phyloP scores from a whole-genome alignment of 2,113 vertebrate genomes.

The Embiotoca jacksoni region DNA sequence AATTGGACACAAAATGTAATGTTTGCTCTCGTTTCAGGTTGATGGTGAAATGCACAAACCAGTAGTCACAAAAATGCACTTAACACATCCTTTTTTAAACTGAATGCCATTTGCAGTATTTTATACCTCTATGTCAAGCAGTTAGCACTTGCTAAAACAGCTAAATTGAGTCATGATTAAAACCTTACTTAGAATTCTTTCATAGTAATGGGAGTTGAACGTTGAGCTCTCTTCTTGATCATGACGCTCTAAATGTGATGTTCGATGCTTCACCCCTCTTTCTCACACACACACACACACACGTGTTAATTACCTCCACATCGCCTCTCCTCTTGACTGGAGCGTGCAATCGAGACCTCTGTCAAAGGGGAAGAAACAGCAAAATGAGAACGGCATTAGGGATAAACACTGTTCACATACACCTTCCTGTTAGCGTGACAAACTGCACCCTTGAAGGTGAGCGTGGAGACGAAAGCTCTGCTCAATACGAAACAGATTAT shows the following conservation, averaged over 20 bases:
- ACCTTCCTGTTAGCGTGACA: conserved; percentile 62
- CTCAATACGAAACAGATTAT: conserved; percentile 70
- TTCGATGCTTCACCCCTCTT: conserved; percentile 17
- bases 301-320: conserved; percentile 91
- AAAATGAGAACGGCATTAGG: conserved; percentile 58
- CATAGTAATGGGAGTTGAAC: neutral
- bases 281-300: neutral
- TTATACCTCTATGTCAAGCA: neutral
- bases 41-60: too few relatives aligned
- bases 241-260: conserved; percentile 16
- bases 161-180: conserved; percentile 1
- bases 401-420: conserved; percentile 17
- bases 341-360: conserved; percentile 96
- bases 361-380: conserved; percentile 72
- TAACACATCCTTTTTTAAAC: too few relatives aligned
- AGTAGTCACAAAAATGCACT: too few relatives aligned
- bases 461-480: conserved; percentile 57
- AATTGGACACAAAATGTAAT: too few relatives aligned
- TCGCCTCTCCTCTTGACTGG: conserved; percentile 91
- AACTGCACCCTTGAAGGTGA: conserved; percentile 64
- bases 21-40: too few relatives aligned
- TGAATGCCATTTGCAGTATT: neutral
- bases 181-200: neutral
- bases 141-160: neutral
- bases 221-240: conserved; percentile 4